Percentiles rank a stretch among this genome's conserved stretches.
These are phyloP conservation scores for Napeogenes inachia DNA, from an alignment of 2,888 invertebrate genomes.

Conservation along the genomic window DNA sequence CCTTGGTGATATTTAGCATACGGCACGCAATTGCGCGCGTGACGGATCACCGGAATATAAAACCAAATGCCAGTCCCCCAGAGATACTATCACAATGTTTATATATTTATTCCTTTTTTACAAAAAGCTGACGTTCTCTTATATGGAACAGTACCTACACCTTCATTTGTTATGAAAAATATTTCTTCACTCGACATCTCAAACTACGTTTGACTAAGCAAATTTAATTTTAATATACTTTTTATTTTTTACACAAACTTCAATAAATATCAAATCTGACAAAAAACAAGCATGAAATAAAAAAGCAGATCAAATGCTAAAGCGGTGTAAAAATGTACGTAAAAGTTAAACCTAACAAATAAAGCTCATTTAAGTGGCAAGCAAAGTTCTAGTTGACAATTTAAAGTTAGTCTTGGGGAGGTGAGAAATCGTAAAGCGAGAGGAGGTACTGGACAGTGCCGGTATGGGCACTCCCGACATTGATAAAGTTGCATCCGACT, in stretches of 20 bases:
- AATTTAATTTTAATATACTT: slow-evolving; percentile 10
- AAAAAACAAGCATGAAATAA: background rate
- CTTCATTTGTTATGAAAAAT: slow-evolving; percentile 44
- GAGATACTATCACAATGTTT: slow-evolving; percentile 19
- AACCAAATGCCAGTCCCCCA: slow-evolving; percentile 55
- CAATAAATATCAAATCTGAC: slow-evolving; percentile 1
- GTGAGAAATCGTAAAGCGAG: slow-evolving; percentile 50
- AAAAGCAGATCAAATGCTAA: slow-evolving; percentile 8
- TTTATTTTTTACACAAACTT: slow-evolving; percentile 4
- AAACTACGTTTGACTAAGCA: slow-evolving; percentile 8
- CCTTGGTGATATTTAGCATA: slow-evolving; percentile 35
- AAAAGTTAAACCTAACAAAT: slow-evolving; percentile 58
- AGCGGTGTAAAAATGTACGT: slow-evolving; percentile 37
- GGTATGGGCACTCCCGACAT: slow-evolving; percentile 44
- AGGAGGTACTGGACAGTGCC: slow-evolving; percentile 42
- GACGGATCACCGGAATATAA: slow-evolving; percentile 56
- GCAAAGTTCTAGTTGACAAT: slow-evolving; percentile 66
- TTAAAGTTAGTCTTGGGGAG: slow-evolving; percentile 67
- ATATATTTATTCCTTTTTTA: slow-evolving; percentile 11
- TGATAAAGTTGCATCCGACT: slow-evolving; percentile 53
- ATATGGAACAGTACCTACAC: slow-evolving; percentile 35
- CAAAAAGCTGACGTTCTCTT: slow-evolving; percentile 19
- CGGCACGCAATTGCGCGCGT: slow-evolving; percentile 42
- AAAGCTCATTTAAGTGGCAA: slow-evolving; percentile 59
- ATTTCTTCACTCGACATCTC: slow-evolving; percentile 36